Evolutionary conservation across 2,113 vertebrate genomes (phyloP), one percentile per base, ranked within the genome.

Genomic region (Protobothrops mucrosquamatus): DNA sequence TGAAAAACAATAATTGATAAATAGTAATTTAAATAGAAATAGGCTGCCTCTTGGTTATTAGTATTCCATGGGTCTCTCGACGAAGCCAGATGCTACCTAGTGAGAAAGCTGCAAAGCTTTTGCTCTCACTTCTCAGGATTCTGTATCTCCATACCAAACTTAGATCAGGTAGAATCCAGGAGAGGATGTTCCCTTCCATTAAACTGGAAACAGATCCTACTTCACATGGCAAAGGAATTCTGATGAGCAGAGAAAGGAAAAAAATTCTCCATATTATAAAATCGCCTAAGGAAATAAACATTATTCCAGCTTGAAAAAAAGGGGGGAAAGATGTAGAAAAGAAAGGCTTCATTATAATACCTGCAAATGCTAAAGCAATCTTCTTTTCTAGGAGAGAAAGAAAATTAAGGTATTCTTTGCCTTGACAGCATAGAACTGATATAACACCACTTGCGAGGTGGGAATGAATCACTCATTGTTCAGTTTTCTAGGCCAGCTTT

Each of bases 391-490:
- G 6, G 54, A 57, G 57, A 51, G 24, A 85, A 85, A 89, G 39
- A 89, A 61, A 89, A 92, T 92, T 89, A 92, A 81, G 39, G 26
- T 23, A 56, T 92, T 85, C 43, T 61, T 51, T 86, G 46, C 55
- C 85, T 43, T 89, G 52, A 89, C 89, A 89, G 26, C 64, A 89
- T 6, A 48, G 85, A 89, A 46, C 8, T 46, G 24, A 89, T 85
- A 57, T 26, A 43, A 51, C 81, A 54, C 48, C 46, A 92, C n/a
- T 48, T 43, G 61, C 51, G 29, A 92, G 46, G 48, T 64, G 48
- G 26, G 87, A 56, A 74, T 51, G 51, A 87, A 81, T 88, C 23
- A 88, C 34, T 74, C 20, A 74, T 22, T 74, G 61, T 81, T 89
- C 59, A 26, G 14, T 39, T 43, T 48, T 55, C 88, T 88, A 18